Evolutionary conservation across 1,140 invertebrate genomes (phyloP).

Genomic region (Leptinotarsa lineolata): DNA sequence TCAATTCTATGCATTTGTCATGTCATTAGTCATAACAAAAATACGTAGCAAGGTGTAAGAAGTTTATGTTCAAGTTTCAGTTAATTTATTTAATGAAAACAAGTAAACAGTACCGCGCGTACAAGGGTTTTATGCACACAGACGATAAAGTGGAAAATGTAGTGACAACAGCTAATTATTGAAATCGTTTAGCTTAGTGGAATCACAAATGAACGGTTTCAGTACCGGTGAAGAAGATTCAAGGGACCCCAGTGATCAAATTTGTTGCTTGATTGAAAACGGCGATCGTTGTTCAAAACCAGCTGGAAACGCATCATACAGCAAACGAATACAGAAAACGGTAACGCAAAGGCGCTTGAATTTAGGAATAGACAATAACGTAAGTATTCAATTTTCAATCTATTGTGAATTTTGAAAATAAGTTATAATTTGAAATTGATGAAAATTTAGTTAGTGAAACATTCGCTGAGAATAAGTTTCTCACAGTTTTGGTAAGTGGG

Average conservation of each 20-base stretch:
- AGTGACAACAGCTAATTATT: conserved; percentile 16
- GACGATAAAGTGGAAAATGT: conserved; percentile 5
- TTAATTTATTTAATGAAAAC: not conserved
- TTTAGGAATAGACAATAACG: conserved; percentile 44
- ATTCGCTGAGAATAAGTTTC: too few relatives aligned
- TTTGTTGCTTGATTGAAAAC: conserved; percentile 93
- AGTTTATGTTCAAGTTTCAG: not conserved
- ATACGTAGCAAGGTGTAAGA: too few relatives aligned
- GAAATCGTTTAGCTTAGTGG: not conserved
- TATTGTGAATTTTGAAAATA: too few relatives aligned
- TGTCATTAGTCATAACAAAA: too few relatives aligned
- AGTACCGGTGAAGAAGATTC: conserved; percentile 90
- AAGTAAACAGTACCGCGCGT: not conserved
- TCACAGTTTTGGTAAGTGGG: too few relatives aligned
- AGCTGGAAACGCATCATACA: conserved; percentile 95
- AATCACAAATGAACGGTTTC: conserved; percentile 75
- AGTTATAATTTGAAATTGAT: not conserved
- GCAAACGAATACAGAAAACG: conserved; percentile 94
- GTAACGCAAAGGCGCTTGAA: conserved; percentile 91
- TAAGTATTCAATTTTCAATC: conserved; percentile 3
- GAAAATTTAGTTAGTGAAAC: not conserved
- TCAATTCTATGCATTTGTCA: too few relatives aligned
- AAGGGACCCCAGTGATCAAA: conserved; percentile 79
- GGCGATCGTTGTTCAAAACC: conserved; percentile 80
- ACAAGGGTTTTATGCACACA: not conserved